These are phyloP conservation scores for Ficedula albicollis DNA, from an alignment of 2,797 vertebrate genomes.

Conservation along the genomic window DNA sequence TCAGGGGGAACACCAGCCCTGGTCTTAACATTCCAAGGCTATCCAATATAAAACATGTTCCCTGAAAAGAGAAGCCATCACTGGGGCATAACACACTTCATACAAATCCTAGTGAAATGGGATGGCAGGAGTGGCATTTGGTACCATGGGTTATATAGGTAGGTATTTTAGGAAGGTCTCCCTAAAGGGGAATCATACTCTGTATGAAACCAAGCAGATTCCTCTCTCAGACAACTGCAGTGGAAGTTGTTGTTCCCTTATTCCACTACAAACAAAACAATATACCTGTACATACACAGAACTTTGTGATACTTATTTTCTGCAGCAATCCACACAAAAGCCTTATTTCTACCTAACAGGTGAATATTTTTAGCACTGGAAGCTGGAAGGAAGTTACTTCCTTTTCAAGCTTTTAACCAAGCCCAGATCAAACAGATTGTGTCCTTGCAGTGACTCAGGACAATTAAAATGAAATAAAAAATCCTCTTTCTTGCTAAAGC, in stretches of 20 bases:
- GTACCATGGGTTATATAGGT: rapidly evolving
- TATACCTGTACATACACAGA: rapidly evolving
- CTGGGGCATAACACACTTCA: neutral
- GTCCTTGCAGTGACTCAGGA: neutral
- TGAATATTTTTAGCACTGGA: neutral
- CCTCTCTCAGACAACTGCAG: neutral
- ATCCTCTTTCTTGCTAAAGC: neutral
- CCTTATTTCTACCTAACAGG: neutral
- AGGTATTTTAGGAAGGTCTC: neutral
- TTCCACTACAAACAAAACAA: neutral
- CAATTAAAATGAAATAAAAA: neutral
- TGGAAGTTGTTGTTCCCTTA: neutral
- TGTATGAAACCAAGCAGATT: neutral
- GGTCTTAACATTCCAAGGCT: neutral
- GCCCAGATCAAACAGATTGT: neutral
- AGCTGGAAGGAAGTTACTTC: neutral
- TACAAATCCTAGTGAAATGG: neutral
- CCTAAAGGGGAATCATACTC: neutral
- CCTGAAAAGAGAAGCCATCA: neutral
- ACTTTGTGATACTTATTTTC: neutral
- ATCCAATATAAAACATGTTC: neutral
- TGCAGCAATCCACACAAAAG: neutral
- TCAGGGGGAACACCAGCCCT: neutral
- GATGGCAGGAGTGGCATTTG: neutral
- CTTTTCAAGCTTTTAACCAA: neutral